Evolutionary conservation across 2,113 vertebrate genomes (phyloP), one percentile per base, ranked within the genome.

Genomic region (Oncorhynchus nerka): DNA sequence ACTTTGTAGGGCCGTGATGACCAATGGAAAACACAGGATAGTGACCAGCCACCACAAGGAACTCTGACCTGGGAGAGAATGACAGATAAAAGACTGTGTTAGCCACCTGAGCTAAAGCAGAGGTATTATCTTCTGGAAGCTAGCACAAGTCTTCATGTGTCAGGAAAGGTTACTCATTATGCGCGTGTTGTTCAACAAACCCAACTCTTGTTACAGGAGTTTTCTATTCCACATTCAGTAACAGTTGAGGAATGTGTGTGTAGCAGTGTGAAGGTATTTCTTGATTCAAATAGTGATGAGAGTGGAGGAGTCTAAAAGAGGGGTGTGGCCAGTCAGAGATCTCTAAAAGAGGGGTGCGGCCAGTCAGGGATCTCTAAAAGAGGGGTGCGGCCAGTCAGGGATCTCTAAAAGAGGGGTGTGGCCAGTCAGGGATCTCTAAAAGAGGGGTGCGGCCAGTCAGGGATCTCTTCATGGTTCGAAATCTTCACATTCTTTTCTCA

Each of bases 11-110:
- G 22, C 92, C 92, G 8, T 92, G 92, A 73, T 92, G 75, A 7
- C 92, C 90, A 2, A 92, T 88, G n/a, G 91, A 92, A 91, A 90
- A 92, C 15, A 93, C 88, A 1, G 92, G 91, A 73, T 91, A 93
- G 59, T 93, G 92, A 49, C 91, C 91, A 20, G 89, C 91, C 61
- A 92, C 91, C 51, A 92, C 45, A 1, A 92, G 75, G 68, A 86
- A 93, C 48, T 91, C 90, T 39, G 92, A 90, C 84, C 92, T 93
- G 73, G 7, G 32, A 78, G 16, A 55, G 51, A 19, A 55, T 5
- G 9, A 45, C 39, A 45, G 39, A 45, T 9, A 45, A 9, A 45
- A 45, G 51, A 55, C 16, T 19, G 51, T 55, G 51, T 55, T 55
- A 55, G 51, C 51, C 12, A 1, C 51, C 51, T 55, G 51, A 55